Base-by-base conservation (phyloP, 2,113 vertebrate genomes). In the Podocnemis expansa region DNA sequence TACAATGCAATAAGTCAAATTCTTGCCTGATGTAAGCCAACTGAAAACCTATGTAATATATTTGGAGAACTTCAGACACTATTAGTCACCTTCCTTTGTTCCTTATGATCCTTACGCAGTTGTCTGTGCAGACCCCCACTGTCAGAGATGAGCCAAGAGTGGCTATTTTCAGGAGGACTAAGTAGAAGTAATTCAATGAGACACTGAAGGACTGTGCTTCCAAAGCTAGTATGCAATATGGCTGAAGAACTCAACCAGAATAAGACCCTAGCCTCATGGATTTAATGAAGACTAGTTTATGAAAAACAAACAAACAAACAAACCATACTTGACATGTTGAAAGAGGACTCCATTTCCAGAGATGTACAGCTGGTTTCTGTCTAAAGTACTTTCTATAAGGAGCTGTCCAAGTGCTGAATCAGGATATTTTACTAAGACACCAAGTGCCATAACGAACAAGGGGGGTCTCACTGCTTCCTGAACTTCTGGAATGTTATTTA, bases 401-500 rank as follows among this genome's bases (percentile, higher is more conserved):
- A 98, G 97, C 95, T 98, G 98, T 49, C 98, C 98, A 81, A 98
- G 88, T 2, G 97, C 96, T 0, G 97, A 98, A 86, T 98, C 97
- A 0, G 96, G 97, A 79, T 98, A 98, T 83, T 94, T 98, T 79
- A 98, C 97, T 47, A 98, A 93, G 75, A 98, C 94, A 47, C 97
- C 97, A 83, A 98, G 96, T 10, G 95, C 97, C 97, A 98, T 94
- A 22, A 81, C 29, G 11, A 97, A 98, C 31, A 97, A 85, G 3
- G 97, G 97, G 6, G 96, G 96, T 10, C 24, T 80, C 10, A 63
- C 34, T 16, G 85, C 82, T 85, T 94, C 80, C 82, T 51, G 1
- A 86, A 85, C 52, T 94, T 88, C 80, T 82, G 1, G 91, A 83
- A 91, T 85, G 29, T 21, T 75, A 58, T 2, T 24, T 25, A 5